phyloP scores from a whole-genome alignment of 2,888 invertebrate genomes.

The Pristionchus fissidentatus region DNA sequence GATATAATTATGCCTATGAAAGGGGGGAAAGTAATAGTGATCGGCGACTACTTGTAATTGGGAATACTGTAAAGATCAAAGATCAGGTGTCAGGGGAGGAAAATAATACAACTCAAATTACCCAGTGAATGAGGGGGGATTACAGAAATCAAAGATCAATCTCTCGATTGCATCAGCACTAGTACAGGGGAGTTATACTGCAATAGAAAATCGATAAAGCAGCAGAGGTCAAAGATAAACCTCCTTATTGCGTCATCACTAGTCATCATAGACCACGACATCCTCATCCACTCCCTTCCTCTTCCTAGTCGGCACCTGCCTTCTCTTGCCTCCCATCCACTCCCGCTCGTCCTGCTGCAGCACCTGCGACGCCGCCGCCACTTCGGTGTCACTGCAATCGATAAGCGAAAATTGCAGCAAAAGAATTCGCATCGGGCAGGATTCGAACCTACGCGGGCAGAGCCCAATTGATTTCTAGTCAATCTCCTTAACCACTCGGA shows the following conservation, averaged over 20 bases:
- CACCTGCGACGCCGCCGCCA: background rate
- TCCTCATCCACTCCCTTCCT: background rate
- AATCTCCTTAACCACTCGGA: background rate
- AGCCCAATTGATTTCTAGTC: constrained; percentile 63
- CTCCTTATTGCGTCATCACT: too few relatives aligned
- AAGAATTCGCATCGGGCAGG: constrained; percentile 69
- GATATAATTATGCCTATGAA: background rate
- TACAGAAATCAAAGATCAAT: too few relatives aligned
- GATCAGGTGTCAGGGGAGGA: too few relatives aligned
- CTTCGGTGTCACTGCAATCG: background rate
- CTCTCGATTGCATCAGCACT: too few relatives aligned
- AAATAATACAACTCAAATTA: too few relatives aligned
- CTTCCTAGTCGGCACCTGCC: background rate
- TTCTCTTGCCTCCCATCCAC: constrained; percentile 17
- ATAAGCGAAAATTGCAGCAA: background rate
- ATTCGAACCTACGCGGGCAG: constrained; percentile 75
- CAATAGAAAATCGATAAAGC: too few relatives aligned
- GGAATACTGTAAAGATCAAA: too few relatives aligned
- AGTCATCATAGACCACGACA: background rate
- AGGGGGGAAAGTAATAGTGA: background rate
- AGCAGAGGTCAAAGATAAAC: too few relatives aligned
- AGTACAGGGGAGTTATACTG: too few relatives aligned
- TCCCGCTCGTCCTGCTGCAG: constrained; percentile 11
- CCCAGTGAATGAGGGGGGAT: too few relatives aligned
- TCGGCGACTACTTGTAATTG: too few relatives aligned